Evolutionary conservation across 1,140 invertebrate species (phyloP).

Genomic region (Dufourea novaeangliae): DNA sequence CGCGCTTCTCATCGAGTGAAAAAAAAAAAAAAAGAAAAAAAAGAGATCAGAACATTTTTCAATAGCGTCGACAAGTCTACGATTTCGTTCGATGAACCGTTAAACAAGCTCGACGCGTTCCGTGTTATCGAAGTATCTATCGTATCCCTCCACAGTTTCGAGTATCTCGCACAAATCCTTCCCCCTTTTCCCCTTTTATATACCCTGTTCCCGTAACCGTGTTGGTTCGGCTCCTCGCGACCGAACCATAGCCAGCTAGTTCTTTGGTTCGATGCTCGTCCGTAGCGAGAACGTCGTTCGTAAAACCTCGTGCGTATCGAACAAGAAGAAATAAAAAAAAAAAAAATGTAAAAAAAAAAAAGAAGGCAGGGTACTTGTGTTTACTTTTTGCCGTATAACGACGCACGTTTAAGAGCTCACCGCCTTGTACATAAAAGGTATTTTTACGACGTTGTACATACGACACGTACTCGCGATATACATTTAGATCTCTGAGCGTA

Average conservation of each 20-base stretch:
- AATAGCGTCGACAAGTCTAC: not conserved
- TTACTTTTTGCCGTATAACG: no score
- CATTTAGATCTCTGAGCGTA: slow-evolving; percentile 3
- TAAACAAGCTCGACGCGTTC: not conserved
- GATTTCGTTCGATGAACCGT: not conserved
- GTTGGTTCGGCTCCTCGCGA: not conserved
- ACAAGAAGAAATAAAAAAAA: not conserved
- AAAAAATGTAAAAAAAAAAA: not conserved
- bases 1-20: no score
- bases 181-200: not conserved
- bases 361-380: no score
- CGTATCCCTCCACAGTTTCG: not conserved
- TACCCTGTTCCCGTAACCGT: no score
- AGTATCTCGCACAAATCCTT: not conserved
- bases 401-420: slow-evolving; percentile 1
- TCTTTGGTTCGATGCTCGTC: not conserved
- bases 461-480: slow-evolving; percentile 10
- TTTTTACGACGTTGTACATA: not conserved
- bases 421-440: not conserved
- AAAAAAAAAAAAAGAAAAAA: no score
- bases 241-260: slow-evolving; percentile 1
- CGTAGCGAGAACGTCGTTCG: not conserved
- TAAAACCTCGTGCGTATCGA: not conserved
- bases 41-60: not conserved
- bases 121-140: not conserved